These are phyloP conservation scores for Daptonema setosum DNA, from an alignment of 2,888 invertebrate species.

Conservation along the genomic window DNA sequence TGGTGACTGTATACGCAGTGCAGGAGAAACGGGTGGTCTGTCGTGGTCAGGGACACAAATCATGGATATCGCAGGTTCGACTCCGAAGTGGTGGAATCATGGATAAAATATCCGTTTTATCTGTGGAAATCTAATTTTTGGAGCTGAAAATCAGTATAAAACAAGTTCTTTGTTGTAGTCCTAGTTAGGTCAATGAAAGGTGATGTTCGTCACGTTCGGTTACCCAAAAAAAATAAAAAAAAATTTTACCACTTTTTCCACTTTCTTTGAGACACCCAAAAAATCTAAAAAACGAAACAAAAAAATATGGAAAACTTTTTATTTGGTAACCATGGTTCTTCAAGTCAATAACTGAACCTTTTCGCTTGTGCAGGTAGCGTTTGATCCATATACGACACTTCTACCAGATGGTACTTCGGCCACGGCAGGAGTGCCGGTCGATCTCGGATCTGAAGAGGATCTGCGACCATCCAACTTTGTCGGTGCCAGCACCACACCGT, in stretches of 20 bases:
- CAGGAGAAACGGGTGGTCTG: slow-evolving; percentile 75
- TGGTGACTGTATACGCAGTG: slow-evolving; percentile 87
- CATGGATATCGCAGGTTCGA: slow-evolving; percentile 90
- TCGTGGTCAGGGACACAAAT: slow-evolving; percentile 77
- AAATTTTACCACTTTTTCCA: no score
- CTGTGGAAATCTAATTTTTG: no score
- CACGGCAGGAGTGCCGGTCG: slow-evolving; percentile 9
- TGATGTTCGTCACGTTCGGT: no score
- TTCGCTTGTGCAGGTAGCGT: slow-evolving; percentile 20
- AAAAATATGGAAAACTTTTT: no score
- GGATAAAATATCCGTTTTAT: slow-evolving; percentile 24
- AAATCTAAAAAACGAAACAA: no score
- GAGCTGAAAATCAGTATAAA: no score
- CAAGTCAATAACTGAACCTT: no score
- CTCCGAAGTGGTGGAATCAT: slow-evolving; percentile 36
- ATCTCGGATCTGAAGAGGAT: slow-evolving; percentile 47
- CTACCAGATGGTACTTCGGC: slow-evolving; percentile 32
- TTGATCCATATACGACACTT: slow-evolving; percentile 43
- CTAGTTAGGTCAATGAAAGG: no score
- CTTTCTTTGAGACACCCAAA: no score
- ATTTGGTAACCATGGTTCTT: no score
- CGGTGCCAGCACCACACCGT: not conserved
- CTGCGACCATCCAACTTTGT: slow-evolving; percentile 29
- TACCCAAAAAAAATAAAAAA: no score
- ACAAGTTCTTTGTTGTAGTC: no score